Base-by-base conservation (phyloP, 2,113 vertebrate genomes). In the Phaethon lepturus region DNA sequence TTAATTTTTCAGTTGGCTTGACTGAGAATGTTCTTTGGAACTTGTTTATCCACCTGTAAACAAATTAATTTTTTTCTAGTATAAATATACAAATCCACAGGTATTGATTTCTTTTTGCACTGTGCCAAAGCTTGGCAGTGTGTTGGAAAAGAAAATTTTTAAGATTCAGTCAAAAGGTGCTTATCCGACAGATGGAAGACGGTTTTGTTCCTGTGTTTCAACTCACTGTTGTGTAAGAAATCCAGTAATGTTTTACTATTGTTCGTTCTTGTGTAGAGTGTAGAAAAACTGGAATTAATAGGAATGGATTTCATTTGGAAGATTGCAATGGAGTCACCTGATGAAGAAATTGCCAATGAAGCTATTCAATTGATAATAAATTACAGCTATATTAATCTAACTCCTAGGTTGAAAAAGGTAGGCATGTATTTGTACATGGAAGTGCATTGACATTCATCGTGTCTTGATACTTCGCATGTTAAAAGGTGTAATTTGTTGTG, bases 221-320 rank as follows among this genome's bases (percentile, higher is more conserved):
- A 40, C 23, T 71, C n/a, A 11, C 7, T 50, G 0, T 29, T 79
- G 16, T 60, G 12, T 58, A 23, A 88, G 58, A 71, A 88, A 69
- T 62, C 7, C 60, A 81, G 50, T 84, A 24, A 16, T 38, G 18
- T 79, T 82, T 79, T 81, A 42, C 31, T 76, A 40, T 85, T 62
- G 13, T 47, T 94, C 63, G 93, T 87, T 93, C 92, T 94, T 97
- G 29, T 22, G n/a, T 42, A 99, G 99, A 99, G 99, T 69, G 99
- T 99, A 93, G 99, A 99, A 97, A 99, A 99, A 81, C 98, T 99
- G 95, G 99, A 99, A 97, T 98, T 99, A 97, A 98, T 99, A 88
- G 99, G 99, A 95, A 99, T 99, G 99, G 99, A 99, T 97, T 99
- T 99, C 97, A 99, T 99, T 96, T 99, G 99, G 99, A 99, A 99